Evolutionary conservation across 2,888 invertebrate genomes (phyloP), one percentile per base, ranked within the genome.

Genomic region (Himalopsyche tibetana): DNA sequence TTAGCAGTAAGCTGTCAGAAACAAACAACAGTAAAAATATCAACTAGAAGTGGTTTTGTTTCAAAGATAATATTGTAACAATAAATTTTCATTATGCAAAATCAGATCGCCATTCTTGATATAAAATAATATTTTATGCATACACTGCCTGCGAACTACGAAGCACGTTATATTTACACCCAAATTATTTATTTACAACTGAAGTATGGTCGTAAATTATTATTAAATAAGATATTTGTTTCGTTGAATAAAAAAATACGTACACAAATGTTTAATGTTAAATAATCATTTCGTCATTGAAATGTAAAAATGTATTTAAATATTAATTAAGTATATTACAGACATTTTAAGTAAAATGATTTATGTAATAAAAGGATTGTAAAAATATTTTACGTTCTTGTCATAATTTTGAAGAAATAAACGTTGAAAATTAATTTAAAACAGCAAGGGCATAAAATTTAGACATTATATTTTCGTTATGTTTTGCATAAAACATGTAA

Each of bases 61-160:
- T 55, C 55, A n/a, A 0, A 55, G 5, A 55, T 8, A 55, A 28
- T 28, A 28, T 28, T 28, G 28, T 55, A 55, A 55, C 55, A 2
- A 55, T 55, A 55, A 55, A 55, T 55, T 55, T 55, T 55, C 55
- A 55, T 55, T 55, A 55, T 55, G 55, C 55, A 55, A 12, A 55
- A 55, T 5, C 12, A 55, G 4, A n/a, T 17, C 5, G 12, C 2
- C 11, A 55, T 55, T 55, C 55, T 12, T 55, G 55, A 55, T 55
- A 55, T 12, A 8, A 55, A 55, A 5, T 55, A 55, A 55, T 55
- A 55, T 55, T 55, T 55, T 55, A 55, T 55, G 55, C 55, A 55
- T 17, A 55, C 55, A 55, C 17, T n/a, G 55, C 17, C 12, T 55
- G 55, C 5, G 17, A 55, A 12, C 55, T 55, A 55, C 55, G 12